These are phyloP conservation scores for Colostygia pectinataria DNA, from an alignment of 2,888 invertebrate species.

Conservation along the genomic window DNA sequence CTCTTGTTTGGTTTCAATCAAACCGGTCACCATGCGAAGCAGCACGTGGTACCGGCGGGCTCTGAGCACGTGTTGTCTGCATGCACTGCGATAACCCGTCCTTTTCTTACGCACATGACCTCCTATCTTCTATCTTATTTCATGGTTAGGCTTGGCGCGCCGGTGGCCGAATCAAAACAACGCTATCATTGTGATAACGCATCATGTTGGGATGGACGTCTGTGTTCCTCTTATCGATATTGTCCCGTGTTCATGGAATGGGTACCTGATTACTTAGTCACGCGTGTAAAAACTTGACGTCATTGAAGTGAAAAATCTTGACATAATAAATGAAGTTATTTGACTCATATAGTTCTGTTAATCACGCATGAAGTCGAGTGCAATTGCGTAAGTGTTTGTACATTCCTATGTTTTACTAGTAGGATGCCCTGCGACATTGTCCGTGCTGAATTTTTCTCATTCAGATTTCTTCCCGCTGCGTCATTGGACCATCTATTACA, in stretches of 20 bases:
- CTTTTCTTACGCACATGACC: constrained; percentile 37
- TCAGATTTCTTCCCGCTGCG: too few relatives aligned
- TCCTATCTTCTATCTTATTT: constrained; percentile 35
- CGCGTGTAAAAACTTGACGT: constrained; percentile 16
- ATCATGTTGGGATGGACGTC: constrained; percentile 25
- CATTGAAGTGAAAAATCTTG: too few relatives aligned
- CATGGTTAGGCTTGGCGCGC: constrained; percentile 40
- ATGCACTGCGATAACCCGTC: constrained; percentile 55
- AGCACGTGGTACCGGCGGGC: constrained; percentile 16
- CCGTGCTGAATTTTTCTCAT: too few relatives aligned
- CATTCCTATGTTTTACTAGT: constrained; percentile 1
- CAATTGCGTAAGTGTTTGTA: constrained; percentile 11
- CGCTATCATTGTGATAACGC: constrained; percentile 30
- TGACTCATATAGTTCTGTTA: constrained; percentile 8
- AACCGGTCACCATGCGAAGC: constrained; percentile 23
- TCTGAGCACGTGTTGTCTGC: constrained; percentile 51
- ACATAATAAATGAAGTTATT: too few relatives aligned
- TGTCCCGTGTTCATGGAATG: constrained; percentile 19
- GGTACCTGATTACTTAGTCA: constrained; percentile 20
- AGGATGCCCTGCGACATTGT: too few relatives aligned
- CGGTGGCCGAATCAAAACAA: constrained; percentile 38
- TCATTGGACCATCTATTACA: too few relatives aligned
- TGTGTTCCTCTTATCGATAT: constrained; percentile 20
- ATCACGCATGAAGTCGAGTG: constrained; percentile 7
- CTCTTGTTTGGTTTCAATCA: constrained; percentile 7